Base-by-base conservation (phyloP, 2,888 invertebrate genomes). In the Selenia dentaria region DNA sequence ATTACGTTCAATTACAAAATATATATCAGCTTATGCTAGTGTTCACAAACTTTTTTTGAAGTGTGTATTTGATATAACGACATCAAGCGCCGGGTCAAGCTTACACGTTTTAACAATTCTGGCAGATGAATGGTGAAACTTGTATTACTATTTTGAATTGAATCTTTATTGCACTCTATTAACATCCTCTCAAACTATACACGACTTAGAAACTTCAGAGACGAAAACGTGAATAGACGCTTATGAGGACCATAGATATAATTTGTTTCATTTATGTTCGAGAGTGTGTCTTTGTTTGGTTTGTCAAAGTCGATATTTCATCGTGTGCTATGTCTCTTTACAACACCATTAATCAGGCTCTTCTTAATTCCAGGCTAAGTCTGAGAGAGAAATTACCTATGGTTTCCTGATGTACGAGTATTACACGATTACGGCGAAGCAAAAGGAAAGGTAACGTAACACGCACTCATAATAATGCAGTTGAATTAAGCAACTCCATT, bases 261-360 rank as follows among this genome's bases (percentile, higher is more conserved):
- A 18, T 14, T 3, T 28, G 36, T 31, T 31, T 4, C 9, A 10
- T 25, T 25, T 26, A 5, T 31, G 12, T 27, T 33, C 2, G 27
- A 27, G 27, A 41, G 34, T 26, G 18, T 2, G n/a, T 18, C 18
- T 27, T 36, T 36, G 36, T 36, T 26, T 36, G 16, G 29, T 42
- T 28, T 24, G 16, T 10, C 10, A 26, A 10, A 2, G 6, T 16
- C 8, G 12, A 24, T 35, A 36, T 42, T 14, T 25, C 22, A 22
- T 31, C 9, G 8, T 9, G 18, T 33, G 11, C 13, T 20, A 4
- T 18, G 24, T 25, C 16, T 34, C 20, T 18, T 4, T 8, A 13
- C 22, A 2, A 18, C 16, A 8, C 3, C 32, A 36, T 28, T 6
- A 14, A 9, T 43, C 36, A 25, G 20, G 6, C 13, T 29, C 29